Conservation (phyloP, 2,797 vertebrate species). For the Microctenopoma steveboyesi region DNA sequence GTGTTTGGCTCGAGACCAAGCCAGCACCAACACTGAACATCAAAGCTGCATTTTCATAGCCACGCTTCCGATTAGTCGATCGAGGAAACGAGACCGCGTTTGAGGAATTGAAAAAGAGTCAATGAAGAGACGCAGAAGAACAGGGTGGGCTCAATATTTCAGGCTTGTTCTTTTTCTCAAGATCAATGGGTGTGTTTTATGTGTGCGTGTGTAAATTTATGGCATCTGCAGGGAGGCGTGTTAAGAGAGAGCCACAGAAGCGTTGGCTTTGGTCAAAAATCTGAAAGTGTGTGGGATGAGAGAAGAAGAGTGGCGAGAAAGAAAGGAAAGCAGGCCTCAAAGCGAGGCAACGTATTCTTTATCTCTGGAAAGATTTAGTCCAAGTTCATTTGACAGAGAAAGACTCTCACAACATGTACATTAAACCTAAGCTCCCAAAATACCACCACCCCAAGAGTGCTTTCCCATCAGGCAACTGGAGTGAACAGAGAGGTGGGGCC, state of each 20-base stretch:
- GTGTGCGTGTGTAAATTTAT: conserved; percentile 9
- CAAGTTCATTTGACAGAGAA: conserved; percentile 48
- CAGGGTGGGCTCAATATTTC: conserved; percentile 32
- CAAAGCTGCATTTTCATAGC: conserved; percentile 60
- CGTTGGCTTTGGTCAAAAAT: conserved; percentile 32
- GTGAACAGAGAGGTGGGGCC: conserved; percentile 27
- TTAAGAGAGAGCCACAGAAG: conserved; percentile 22
- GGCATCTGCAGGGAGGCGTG: conserved; percentile 2
- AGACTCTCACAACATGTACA: conserved; percentile 35
- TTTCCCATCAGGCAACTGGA: conserved; percentile 45
- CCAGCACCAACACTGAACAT: conserved; percentile 36
- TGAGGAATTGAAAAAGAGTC: conserved; percentile 62
- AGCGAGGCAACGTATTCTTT: conserved; percentile 27
- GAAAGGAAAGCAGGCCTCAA: conserved; percentile 25
- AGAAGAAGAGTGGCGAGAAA: not conserved
- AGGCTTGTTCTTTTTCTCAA: conserved; percentile 32
- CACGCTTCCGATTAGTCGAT: conserved; percentile 62
- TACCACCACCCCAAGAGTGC: conserved; percentile 49
- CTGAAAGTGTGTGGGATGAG: conserved; percentile 9
- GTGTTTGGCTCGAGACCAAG: conserved; percentile 40
- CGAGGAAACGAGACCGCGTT: conserved; percentile 36
- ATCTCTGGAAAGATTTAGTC: conserved; percentile 38
- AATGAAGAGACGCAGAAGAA: conserved; percentile 41
- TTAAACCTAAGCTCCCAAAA: conserved; percentile 53
- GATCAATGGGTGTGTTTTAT: conserved; percentile 32